Evolutionary conservation across 1,140 invertebrate genomes (phyloP), one percentile per base, ranked within the genome.

Genomic region (Drosophila triauraria): DNA sequence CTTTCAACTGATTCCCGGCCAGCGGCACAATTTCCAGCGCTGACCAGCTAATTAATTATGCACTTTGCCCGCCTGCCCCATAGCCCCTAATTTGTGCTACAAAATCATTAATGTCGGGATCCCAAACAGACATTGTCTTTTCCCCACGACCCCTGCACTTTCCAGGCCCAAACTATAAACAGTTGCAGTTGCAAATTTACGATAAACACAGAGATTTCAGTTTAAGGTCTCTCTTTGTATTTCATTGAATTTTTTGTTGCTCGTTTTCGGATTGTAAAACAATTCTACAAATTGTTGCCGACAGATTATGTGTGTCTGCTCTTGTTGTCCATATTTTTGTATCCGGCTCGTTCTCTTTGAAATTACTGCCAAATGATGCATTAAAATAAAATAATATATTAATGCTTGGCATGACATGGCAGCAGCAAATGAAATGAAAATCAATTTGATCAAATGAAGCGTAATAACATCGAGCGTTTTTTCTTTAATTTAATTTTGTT

Each of bases 221-320:
- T 56, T 77, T 56, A 38, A 75, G 40, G 51, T 30, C 60, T 9
- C 12, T 7, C 30, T 61, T 44, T 63, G 54, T 44, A 15, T 60
- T n/a, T 17, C 25, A 50, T 38, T 74, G 58, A n/a, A n/a, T 67
- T 53, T 59, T 64, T 68, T 53, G 59, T 71, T 69, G 75, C 60
- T 70, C 44, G 65, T 65, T 70, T 67, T 80, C 59, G 59, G 54
- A 27, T 59, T 78, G 70, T 62, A 69, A 60, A 83, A 82, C 81
- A 82, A 85, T 85, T 76, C 81, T 64, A 57, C 75, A 85, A 88
- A 90, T 90, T 90, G 85, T 79, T 90, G 81, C 78, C 81, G 86
- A 85, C 86, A 90, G 83, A 80, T 90, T 85, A 77, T 90, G 70
- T 69, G 69, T 83, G 77, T 77, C 69, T 69, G 63, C 62, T 35